These are phyloP conservation scores for Crematogaster levior DNA, from an alignment of 2,888 invertebrate species.

Conservation along the genomic window DNA sequence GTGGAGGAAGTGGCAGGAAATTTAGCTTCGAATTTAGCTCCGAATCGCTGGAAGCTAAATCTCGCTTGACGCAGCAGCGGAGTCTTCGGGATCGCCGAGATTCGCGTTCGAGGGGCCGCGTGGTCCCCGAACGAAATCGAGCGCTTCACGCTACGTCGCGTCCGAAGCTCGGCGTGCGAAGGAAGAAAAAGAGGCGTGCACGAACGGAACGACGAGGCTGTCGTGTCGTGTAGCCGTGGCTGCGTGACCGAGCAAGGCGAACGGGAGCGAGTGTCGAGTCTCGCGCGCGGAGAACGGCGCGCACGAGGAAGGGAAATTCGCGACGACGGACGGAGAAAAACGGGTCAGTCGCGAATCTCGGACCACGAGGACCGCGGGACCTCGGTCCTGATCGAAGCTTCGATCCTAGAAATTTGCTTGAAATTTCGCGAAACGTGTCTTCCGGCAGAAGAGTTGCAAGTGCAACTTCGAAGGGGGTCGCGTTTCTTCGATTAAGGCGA, in stretches of 20 bases:
- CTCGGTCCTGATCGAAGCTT: background rate
- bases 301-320: conserved; percentile 37
- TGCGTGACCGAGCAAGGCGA: conserved; percentile 43
- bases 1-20: background rate
- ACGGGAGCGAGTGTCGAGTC: conserved; percentile 36
- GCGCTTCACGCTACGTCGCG: conserved; percentile 42
- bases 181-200: conserved; percentile 31
- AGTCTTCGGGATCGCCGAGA: conserved; percentile 2
- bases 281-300: conserved; percentile 27
- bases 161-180: background rate
- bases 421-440: background rate
- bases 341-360: conserved; percentile 34
- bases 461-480: background rate
- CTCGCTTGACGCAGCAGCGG: background rate
- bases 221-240: conserved; percentile 21
- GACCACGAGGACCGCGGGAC: background rate
- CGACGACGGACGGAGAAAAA: conserved; percentile 23
- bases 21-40: conserved; percentile 2
- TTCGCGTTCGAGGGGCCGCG: conserved; percentile 1
- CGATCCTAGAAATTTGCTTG: too few species aligned
- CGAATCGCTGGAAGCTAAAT: background rate
- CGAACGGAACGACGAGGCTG: conserved; percentile 17
- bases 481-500: background rate
- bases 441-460: background rate
- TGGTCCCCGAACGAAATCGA: conserved; percentile 46